These are phyloP conservation scores for Chloroceryle amazona DNA, from an alignment of 2,797 vertebrate genomes.

Conservation along the genomic window DNA sequence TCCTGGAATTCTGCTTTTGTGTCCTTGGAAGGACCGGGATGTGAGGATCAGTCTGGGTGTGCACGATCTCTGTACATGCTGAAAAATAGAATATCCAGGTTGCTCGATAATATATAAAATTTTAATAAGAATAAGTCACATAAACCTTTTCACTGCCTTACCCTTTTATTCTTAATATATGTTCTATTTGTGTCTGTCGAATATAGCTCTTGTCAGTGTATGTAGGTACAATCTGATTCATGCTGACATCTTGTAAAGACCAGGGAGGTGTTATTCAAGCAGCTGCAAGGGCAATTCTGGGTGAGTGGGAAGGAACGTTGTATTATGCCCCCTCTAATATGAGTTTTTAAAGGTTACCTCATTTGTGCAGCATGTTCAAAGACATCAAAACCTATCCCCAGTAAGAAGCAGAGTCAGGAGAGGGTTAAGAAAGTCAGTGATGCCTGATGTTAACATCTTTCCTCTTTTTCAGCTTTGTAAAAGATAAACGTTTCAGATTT, in stretches of 20 bases:
- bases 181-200: background rate
- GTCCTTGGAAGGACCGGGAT: background rate
- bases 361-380: background rate
- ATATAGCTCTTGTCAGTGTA: background rate
- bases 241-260: slow-evolving; percentile 4
- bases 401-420: slow-evolving; percentile 44
- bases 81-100: background rate
- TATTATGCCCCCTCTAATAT: background rate
- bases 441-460: slow-evolving; percentile 76
- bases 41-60: background rate
- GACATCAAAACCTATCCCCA: background rate
- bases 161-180: background rate
- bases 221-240: background rate
- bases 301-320: background rate
- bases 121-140: slow-evolving; percentile 3
- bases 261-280: background rate
- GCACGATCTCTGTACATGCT: background rate
- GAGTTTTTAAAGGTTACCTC: background rate
- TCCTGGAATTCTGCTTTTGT: slow-evolving; percentile 64
- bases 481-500: slow-evolving; percentile 85
- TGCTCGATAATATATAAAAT: background rate
- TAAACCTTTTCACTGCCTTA: background rate
- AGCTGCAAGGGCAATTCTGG: background rate
- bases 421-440: slow-evolving; percentile 74
- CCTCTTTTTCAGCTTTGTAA: slow-evolving; percentile 77